Evolutionary conservation across 1,140 invertebrate genomes (phyloP), one percentile per base, ranked within the genome.

Genomic region (Aphis gossypii): DNA sequence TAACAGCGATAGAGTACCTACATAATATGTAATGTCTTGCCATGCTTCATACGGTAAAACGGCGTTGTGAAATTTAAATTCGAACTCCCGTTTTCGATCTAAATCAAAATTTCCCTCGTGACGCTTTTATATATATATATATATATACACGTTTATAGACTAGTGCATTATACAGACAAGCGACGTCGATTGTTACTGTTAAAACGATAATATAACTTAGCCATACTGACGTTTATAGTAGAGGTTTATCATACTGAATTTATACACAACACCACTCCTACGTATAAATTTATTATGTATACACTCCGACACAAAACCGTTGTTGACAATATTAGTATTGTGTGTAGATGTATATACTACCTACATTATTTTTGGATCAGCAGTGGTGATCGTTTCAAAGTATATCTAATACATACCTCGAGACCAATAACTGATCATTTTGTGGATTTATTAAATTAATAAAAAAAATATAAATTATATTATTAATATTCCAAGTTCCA

Each of bases 161-260:
- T 18, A n/a, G 60, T 76, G 60, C n/a, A 18, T n/a, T 76, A 18
- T n/a, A 14, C 60, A n/a, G 60, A 76, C 60, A 76, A 76, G 14
- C 60, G 60, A 76, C 60, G 30, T n/a, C 60, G 60, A 76, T 76
- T 76, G 60, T 76, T 76, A n/a, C 30, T 76, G 14, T 76, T 76
- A n/a, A 76, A 76, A 76, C 60, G 60, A 76, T 76, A 76, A 76
- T 76, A 76, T 76, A 76, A 76, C 30, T 76, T 76, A 76, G 30
- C 60, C 30, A n/a, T n/a, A 35, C 60, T 76, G 60, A 35, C 60
- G n/a, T 76, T 20, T 35, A 41, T 41, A 41, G 14, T n/a, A 76
- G 30, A 76, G 60, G 60, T n/a, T 76, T 76, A n/a, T 76, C 60
- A 76, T 76, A 76, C 11, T n/a, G 60, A 76, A 76, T 76, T 76